Percentiles rank a stretch among this genome's conserved stretches.
Conservation (phyloP, 1,140 invertebrate species). For the Ceratosolen fusciceps region DNA sequence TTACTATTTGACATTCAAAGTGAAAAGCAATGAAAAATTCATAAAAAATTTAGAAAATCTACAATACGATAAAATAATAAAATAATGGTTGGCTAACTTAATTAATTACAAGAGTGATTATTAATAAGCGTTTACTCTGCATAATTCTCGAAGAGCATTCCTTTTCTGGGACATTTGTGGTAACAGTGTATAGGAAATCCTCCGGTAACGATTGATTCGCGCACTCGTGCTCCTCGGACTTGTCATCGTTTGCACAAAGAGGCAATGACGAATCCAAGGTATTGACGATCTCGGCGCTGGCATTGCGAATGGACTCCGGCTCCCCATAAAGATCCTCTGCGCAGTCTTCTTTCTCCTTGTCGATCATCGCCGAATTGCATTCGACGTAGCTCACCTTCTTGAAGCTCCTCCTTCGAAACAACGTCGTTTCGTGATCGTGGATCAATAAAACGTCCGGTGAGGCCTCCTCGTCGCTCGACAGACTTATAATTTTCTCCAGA, state of each 20-base stretch:
- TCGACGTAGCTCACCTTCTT: background rate
- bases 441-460: background rate
- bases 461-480: slow-evolving; percentile 34
- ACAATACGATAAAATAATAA: too few species aligned
- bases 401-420: background rate
- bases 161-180: background rate
- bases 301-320: background rate
- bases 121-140: slow-evolving; percentile 10
- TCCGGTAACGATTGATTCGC: background rate
- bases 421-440: background rate
- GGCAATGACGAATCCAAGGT: slow-evolving; percentile 3
- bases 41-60: too few species aligned
- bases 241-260: background rate
- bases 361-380: background rate
- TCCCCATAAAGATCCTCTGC: background rate
- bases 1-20: background rate
- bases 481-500: background rate
- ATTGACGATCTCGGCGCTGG: background rate
- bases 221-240: background rate
- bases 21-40: too few species aligned
- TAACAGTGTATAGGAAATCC: background rate
- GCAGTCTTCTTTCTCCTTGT: background rate
- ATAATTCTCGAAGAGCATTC: background rate
- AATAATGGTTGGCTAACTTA: too few species aligned
- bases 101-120: too few species aligned